These are phyloP conservation scores for Formica aserva DNA, from an alignment of 2,888 invertebrate genomes.

Conservation along the genomic window DNA sequence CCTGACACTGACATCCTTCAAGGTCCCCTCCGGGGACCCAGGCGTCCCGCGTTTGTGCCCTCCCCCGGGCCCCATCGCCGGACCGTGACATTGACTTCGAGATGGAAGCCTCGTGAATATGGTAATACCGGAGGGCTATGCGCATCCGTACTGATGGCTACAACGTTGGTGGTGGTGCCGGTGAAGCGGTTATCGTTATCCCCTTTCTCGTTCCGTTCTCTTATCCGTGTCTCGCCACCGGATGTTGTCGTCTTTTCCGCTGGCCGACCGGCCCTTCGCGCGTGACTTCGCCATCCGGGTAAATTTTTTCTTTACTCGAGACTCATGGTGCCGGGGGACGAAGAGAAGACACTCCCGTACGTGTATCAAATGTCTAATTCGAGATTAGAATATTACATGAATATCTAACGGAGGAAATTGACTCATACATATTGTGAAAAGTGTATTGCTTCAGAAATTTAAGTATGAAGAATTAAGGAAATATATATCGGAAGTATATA, in stretches of 20 bases:
- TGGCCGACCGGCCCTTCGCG: conserved; percentile 31
- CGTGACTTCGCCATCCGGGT: conserved; percentile 55
- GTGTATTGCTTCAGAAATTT: background rate
- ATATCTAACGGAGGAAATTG: background rate
- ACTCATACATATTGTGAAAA: background rate
- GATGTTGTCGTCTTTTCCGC: conserved; percentile 56
- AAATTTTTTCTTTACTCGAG: background rate
- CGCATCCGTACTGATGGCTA: conserved; percentile 61
- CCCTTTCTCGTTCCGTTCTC: conserved; percentile 44
- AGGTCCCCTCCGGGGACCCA: conserved; percentile 74
- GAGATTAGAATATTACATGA: background rate
- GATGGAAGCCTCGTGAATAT: conserved; percentile 80
- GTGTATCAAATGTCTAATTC: conserved; percentile 17
- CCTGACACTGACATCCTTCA: conserved; percentile 84
- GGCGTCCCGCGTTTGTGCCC: conserved; percentile 67
- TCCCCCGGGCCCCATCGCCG: conserved; percentile 60
- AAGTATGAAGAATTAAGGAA: background rate
- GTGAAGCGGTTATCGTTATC: conserved; percentile 47
- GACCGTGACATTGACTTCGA: conserved; percentile 81
- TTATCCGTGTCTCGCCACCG: conserved; percentile 57
- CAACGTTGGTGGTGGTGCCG: conserved; percentile 45
- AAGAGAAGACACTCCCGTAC: background rate
- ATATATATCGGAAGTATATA: background rate
- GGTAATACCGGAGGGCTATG: conserved; percentile 74
- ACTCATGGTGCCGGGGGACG: background rate